Evolutionary conservation across 2,888 invertebrate species (phyloP).

Genomic region (Drosophila neotestacea): DNA sequence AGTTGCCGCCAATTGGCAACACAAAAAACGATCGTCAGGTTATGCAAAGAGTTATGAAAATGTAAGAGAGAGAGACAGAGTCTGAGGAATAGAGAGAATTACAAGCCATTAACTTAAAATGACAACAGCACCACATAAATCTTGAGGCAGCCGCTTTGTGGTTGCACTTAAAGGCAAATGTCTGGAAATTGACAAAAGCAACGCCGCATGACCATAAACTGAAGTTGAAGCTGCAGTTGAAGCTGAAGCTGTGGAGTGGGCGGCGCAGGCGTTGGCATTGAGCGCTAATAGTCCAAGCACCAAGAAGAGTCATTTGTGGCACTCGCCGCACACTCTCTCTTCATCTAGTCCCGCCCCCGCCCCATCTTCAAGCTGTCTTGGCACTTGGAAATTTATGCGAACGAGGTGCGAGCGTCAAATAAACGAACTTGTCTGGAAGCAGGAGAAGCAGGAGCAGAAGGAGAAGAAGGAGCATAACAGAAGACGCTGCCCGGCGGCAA

Average conservation of each 20-base stretch:
- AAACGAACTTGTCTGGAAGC: slow-evolving; percentile 81
- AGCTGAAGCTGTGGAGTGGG: slow-evolving; percentile 37
- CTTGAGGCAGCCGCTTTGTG: slow-evolving; percentile 60
- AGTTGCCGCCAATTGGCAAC: slow-evolving; percentile 47
- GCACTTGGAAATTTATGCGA: slow-evolving; percentile 67
- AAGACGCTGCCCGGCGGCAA: slow-evolving; percentile 42
- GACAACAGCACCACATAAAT: slow-evolving; percentile 82
- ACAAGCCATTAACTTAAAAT: slow-evolving; percentile 83
- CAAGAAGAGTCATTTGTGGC: slow-evolving; percentile 56
- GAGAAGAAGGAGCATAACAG: not conserved
- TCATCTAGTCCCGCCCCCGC: not conserved
- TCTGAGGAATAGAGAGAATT: slow-evolving; percentile 48
- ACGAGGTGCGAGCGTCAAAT: slow-evolving; percentile 80
- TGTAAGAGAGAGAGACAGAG: slow-evolving; percentile 15
- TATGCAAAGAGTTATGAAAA: slow-evolving; percentile 66
- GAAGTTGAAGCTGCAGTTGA: slow-evolving; percentile 13
- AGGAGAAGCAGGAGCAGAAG: not conserved
- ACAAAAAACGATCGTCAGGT: slow-evolving; percentile 50
- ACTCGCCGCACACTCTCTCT: slow-evolving; percentile 18
- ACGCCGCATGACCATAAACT: slow-evolving; percentile 53
- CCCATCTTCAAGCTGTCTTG: not conserved
- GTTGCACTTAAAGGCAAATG: slow-evolving; percentile 68
- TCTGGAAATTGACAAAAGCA: slow-evolving; percentile 72
- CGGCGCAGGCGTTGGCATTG: slow-evolving; percentile 66
- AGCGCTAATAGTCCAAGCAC: slow-evolving; percentile 68